phyloP scores from a whole-genome alignment of 2,113 vertebrate genomes.

The Pterocles orientalis region DNA sequence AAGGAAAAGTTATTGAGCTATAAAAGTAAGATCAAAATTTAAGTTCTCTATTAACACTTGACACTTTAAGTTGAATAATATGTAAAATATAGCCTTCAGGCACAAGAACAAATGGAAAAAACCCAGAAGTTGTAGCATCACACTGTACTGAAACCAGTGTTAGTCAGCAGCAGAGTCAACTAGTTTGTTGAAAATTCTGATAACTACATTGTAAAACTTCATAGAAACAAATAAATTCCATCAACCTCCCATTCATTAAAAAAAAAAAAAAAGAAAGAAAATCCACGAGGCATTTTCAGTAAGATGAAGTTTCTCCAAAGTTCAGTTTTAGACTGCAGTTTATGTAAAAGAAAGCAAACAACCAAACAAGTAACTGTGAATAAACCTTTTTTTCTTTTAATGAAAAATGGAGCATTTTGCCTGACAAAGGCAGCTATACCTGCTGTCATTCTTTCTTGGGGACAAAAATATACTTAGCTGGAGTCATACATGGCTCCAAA shows the following conservation, averaged over 20 bases:
- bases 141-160: background rate
- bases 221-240: background rate
- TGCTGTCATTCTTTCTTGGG: background rate
- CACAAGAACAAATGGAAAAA: background rate
- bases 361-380: background rate
- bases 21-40: background rate
- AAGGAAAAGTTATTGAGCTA: background rate
- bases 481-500: background rate
- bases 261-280: background rate
- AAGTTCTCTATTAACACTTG: background rate
- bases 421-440: background rate
- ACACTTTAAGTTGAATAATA: background rate
- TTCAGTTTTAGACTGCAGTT: conserved; percentile 19
- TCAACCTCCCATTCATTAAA: background rate
- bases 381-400: conserved; percentile 6
- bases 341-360: conserved; percentile 11
- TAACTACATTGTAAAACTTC: background rate
- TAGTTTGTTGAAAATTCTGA: background rate
- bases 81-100: background rate
- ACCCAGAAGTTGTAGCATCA: background rate
- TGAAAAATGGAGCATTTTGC: background rate
- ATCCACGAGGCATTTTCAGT: background rate
- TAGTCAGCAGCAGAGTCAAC: background rate
- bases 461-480: background rate
- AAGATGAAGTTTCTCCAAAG: background rate